phyloP scores from a whole-genome alignment of 2,888 invertebrate genomes.

The Aplocera efformata region DNA sequence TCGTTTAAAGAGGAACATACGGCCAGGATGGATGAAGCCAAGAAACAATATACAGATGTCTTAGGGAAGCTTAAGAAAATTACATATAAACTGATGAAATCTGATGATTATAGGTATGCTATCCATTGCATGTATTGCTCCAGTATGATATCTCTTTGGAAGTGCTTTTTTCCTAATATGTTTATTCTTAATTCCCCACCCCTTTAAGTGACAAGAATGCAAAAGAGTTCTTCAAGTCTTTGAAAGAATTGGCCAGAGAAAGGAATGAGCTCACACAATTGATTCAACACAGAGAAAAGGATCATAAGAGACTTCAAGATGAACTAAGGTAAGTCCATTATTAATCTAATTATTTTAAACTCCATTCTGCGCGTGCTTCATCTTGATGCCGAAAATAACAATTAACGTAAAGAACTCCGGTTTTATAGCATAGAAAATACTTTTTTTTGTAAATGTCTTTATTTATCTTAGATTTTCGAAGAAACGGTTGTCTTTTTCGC shows the following conservation, averaged over 20 bases:
- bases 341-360: too few relatives aligned
- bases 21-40: constrained; percentile 71
- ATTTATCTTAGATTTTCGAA: too few relatives aligned
- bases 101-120: constrained; percentile 52
- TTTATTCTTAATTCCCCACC: background rate
- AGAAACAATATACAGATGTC: constrained; percentile 50
- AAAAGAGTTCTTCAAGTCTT: constrained; percentile 70
- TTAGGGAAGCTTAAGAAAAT: constrained; percentile 71
- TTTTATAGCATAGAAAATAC: too few relatives aligned
- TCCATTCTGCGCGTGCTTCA: too few relatives aligned
- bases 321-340: constrained; percentile 49
- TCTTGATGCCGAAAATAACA: too few relatives aligned
- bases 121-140: too few relatives aligned
- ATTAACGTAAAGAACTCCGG: too few relatives aligned
- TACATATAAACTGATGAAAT: constrained; percentile 65
- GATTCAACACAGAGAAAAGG: constrained; percentile 68
- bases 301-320: constrained; percentile 53
- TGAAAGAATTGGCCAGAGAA: constrained; percentile 81
- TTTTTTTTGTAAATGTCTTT: too few relatives aligned
- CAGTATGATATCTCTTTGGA: too few relatives aligned
- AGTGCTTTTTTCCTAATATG: too few relatives aligned
- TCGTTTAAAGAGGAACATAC: constrained; percentile 62
- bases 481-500: too few relatives aligned
- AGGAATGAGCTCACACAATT: constrained; percentile 82
- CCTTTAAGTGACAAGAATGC: constrained; percentile 60